A percentile compares a stretch with the other conserved stretches of the same genome.
These are phyloP conservation scores for Pangasius sanitwongsei DNA, from an alignment of 2,797 vertebrate genomes.

Conservation along the genomic window DNA sequence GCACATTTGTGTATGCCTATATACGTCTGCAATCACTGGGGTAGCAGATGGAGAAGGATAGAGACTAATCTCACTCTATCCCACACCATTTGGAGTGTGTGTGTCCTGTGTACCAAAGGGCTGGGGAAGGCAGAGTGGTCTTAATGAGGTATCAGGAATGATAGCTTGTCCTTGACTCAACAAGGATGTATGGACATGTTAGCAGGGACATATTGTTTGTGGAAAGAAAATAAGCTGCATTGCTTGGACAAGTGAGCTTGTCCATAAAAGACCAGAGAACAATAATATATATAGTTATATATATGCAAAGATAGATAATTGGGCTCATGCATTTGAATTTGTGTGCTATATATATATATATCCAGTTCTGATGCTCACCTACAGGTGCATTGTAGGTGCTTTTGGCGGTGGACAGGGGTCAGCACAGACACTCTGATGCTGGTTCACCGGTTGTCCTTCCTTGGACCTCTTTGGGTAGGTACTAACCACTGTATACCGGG, in stretches of 20 bases:
- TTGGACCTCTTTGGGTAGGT: too few species aligned
- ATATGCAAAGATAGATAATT: conserved; percentile 20
- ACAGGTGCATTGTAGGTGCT: too few species aligned
- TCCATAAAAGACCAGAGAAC: neutral
- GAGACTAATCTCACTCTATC: conserved; percentile 48
- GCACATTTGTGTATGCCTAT: conserved; percentile 22
- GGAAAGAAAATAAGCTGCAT: conserved; percentile 58
- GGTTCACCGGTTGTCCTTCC: too few species aligned
- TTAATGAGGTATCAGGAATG: conserved; percentile 64
- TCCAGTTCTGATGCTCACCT: too few species aligned
- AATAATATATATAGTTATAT: too few species aligned
- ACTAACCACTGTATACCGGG: too few species aligned
- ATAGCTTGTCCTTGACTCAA: conserved; percentile 67
- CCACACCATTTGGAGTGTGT: conserved; percentile 46
- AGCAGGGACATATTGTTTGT: conserved; percentile 61
- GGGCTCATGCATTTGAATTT: neutral
- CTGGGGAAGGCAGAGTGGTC: conserved; percentile 45
- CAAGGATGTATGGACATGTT: conserved; percentile 61
- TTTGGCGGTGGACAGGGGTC: too few species aligned
- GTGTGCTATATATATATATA: too few species aligned
- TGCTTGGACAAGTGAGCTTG: neutral
- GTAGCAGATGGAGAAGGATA: conserved; percentile 50
- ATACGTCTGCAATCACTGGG: conserved; percentile 45
- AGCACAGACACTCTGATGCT: too few species aligned
- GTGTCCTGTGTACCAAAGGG: conserved; percentile 1